Conservation (phyloP, 1,140 invertebrate genomes). For the Dermatophagoides farinae region DNA sequence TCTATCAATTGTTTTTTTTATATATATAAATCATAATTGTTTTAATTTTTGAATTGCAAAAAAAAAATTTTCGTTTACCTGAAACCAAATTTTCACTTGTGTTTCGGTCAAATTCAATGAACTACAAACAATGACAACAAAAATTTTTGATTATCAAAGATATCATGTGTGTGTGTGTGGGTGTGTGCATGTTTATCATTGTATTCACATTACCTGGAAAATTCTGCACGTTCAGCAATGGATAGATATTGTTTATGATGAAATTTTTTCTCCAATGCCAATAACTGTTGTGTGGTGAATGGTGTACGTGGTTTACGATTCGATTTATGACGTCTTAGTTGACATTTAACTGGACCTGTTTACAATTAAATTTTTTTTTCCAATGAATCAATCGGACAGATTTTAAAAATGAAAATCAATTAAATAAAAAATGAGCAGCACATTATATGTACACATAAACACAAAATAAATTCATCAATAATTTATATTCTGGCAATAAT, state of each 20-base stretch:
- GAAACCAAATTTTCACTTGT: conserved; percentile 30
- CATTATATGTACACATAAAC: too few species aligned
- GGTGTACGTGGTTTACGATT: conserved; percentile 91
- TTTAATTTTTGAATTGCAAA: not conserved
- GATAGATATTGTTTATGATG: conserved; percentile 84
- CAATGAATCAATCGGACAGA: not conserved
- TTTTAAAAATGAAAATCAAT: not conserved
- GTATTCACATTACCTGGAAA: conserved; percentile 36
- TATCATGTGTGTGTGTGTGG: too few species aligned
- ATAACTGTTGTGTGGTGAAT: conserved; percentile 84
- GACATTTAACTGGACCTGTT: conserved; percentile 45
- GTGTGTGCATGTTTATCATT: not conserved
- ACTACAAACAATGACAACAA: conserved; percentile 19
- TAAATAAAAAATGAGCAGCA: too few species aligned
- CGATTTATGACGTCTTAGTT: conserved; percentile 78
- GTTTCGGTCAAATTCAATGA: conserved; percentile 85
- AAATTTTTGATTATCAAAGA: not conserved
- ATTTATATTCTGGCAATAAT: too few species aligned
- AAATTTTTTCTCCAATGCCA: conserved; percentile 88
- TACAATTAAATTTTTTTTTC: not conserved
- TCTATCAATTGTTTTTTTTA: conserved; percentile 27
- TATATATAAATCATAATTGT: not conserved
- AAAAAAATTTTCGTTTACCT: conserved; percentile 13
- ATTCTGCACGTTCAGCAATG: conserved; percentile 88
- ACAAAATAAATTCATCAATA: too few species aligned